Conservation (phyloP, 2,888 invertebrate species). For the Platycheirus rosarum region DNA sequence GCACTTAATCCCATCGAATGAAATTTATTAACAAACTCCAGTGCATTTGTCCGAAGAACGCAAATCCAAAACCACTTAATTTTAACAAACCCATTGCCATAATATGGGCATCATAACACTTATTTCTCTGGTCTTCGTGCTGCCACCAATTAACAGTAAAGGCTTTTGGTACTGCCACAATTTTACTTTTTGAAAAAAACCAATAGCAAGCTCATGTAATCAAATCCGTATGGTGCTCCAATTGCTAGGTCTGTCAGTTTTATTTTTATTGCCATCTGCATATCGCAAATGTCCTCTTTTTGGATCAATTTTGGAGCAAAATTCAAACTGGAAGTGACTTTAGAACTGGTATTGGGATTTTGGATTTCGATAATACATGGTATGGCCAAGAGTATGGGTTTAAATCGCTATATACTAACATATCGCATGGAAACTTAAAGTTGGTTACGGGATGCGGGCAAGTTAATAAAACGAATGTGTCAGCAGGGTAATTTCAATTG, state of each 20-base stretch:
- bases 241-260: conserved; percentile 38
- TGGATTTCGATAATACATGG: no score
- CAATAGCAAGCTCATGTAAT: conserved; percentile 38
- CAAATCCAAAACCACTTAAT: conserved; percentile 16
- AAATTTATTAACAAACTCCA: conserved; percentile 18
- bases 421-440: neutral
- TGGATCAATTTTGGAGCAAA: conserved; percentile 39
- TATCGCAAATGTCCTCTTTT: conserved; percentile 26
- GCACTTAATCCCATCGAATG: no score
- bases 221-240: conserved; percentile 25
- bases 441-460: conserved; percentile 39
- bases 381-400: no score
- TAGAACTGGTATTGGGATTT: no score
- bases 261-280: conserved; percentile 50
- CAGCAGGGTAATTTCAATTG: conserved; percentile 49
- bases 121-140: conserved; percentile 45
- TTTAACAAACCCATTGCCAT: conserved; percentile 15
- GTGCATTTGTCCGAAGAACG: conserved; percentile 30
- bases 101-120: conserved; percentile 40
- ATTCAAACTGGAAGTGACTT: neutral
- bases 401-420: no score
- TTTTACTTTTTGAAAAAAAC: no score
- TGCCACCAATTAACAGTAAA: conserved; percentile 29
- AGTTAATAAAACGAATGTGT: conserved; percentile 53
- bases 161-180: neutral